Conservation (phyloP, 92 coral and sea anemone genomes). For the Diadumene lineata region DNA sequence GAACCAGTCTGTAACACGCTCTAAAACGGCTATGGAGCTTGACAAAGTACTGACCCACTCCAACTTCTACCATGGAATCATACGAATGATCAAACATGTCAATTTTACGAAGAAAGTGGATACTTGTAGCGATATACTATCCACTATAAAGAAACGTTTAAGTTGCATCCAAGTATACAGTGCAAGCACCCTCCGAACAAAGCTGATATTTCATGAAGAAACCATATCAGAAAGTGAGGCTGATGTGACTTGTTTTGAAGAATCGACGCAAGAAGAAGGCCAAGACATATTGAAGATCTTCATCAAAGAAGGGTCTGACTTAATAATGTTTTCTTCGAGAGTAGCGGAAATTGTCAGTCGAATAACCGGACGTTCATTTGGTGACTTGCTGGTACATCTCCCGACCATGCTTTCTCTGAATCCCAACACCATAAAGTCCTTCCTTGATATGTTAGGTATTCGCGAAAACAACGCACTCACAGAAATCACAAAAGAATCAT, state of each 20-base stretch:
- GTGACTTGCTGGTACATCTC: slow-evolving; percentile 26
- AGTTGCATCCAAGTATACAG: slow-evolving; percentile 36
- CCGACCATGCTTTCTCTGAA: slow-evolving; percentile 31
- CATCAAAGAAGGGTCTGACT: slow-evolving; percentile 29
- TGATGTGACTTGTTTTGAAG: slow-evolving; percentile 50
- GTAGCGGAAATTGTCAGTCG: slow-evolving; percentile 32
- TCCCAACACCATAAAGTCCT: slow-evolving; percentile 28
- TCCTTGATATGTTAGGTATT: slow-evolving; percentile 30
- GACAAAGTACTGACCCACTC: slow-evolving; percentile 19
- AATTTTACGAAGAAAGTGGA: slow-evolving; percentile 8
- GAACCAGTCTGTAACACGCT: not conserved
- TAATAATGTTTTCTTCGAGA: slow-evolving; percentile 1
- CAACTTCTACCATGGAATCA: slow-evolving; percentile 52
- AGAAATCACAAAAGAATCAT: not conserved
- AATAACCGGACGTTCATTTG: slow-evolving; percentile 37
- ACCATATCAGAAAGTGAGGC: slow-evolving; percentile 34
- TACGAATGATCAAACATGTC: slow-evolving; percentile 63
- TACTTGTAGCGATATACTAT: slow-evolving; percentile 19
- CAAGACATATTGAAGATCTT: slow-evolving; percentile 48
- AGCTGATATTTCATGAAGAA: slow-evolving; percentile 21
- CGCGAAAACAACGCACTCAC: slow-evolving; percentile 42
- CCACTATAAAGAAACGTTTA: slow-evolving; percentile 20
- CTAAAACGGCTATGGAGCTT: slow-evolving; percentile 26
- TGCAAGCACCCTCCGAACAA: slow-evolving; percentile 27
- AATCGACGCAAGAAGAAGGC: slow-evolving; percentile 14